Conservation (phyloP, 2,797 vertebrate species). For the Mus spretus region DNA sequence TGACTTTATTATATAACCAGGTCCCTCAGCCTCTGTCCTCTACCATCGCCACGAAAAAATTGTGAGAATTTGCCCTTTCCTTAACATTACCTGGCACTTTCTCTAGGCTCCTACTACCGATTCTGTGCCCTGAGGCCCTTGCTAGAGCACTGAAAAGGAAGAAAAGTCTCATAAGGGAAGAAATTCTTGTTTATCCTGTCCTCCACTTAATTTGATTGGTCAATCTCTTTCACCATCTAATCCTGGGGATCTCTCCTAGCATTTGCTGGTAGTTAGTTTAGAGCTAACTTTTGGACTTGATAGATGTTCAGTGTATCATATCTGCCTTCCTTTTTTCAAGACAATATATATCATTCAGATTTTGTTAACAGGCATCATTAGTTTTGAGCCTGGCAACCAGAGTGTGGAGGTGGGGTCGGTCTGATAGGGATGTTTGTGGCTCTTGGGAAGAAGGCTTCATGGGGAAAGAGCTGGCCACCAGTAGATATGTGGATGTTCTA, state of each 20-base stretch:
- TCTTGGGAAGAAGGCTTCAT: background rate
- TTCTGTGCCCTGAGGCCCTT: background rate
- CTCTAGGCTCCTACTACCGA: background rate
- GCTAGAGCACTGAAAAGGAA: background rate
- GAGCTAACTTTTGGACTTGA: background rate
- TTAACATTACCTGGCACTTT: background rate
- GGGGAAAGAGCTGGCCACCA: background rate
- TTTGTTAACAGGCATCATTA: background rate
- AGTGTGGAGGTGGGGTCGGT: background rate
- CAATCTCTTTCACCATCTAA: background rate
- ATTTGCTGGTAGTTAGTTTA: background rate
- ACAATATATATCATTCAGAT: background rate
- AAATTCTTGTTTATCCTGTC: background rate
- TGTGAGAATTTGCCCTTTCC: background rate
- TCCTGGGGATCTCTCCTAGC: background rate
- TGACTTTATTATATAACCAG: background rate
- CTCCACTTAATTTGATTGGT: background rate
- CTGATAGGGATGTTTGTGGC: background rate
- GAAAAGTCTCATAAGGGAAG: background rate
- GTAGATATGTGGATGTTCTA: background rate
- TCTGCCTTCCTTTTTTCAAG: background rate
- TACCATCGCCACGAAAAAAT: background rate
- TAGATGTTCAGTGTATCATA: background rate
- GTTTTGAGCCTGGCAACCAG: background rate
- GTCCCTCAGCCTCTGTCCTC: background rate